Base-by-base conservation (phyloP, 2,888 invertebrate species). In the Melinaea menophilus region DNA sequence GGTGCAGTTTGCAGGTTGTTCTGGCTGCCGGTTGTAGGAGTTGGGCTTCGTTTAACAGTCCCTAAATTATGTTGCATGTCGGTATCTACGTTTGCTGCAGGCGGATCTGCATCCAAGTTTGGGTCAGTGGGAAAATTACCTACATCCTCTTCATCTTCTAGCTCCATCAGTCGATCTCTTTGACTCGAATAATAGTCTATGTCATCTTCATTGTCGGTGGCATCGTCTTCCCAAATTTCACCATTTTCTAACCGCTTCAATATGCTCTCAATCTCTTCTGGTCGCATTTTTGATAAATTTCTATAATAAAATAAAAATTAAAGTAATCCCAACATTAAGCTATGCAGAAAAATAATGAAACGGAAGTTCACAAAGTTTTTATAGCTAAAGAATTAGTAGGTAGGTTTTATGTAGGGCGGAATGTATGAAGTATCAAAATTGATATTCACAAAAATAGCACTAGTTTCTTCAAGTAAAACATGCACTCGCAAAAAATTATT, bases 1-100 rank as follows among this genome's bases (percentile, higher is more conserved):
- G 72, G 72, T 72, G 72, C 73, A 72, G 72, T 74, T 73, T 73
- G 70, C 73, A 74, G 71, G 70, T 73, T 74, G 69, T 75, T 72
- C 74, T 67, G 73, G 55, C 60, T 61, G 58, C 58, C 58, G 31
- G 41, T 61, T 61, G 58, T 64, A 61, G 64, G 56, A 60, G 64
- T 64, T 61, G 55, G 56, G 59, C 51, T 73, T 70, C 68, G 72
- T 74, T 74, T 72, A 68, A 72, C 71, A 69, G 73, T 73, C 71
- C 73, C 73, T 73, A 71, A 72, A 73, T 73, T 71, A 72, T 72
- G 72, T 72, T 72, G 72, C 71, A 68, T 73, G 68, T 71, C 72
- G 58, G 72, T 64, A 65, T 70, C 70, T 71, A 70, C 68, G 63
- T 69, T 71, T 70, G 69, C 63, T 67, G 64, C 67, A 69, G 22